Evolutionary conservation across 2,888 invertebrate genomes (phyloP).

Genomic region (Andrena haemorrhoa): DNA sequence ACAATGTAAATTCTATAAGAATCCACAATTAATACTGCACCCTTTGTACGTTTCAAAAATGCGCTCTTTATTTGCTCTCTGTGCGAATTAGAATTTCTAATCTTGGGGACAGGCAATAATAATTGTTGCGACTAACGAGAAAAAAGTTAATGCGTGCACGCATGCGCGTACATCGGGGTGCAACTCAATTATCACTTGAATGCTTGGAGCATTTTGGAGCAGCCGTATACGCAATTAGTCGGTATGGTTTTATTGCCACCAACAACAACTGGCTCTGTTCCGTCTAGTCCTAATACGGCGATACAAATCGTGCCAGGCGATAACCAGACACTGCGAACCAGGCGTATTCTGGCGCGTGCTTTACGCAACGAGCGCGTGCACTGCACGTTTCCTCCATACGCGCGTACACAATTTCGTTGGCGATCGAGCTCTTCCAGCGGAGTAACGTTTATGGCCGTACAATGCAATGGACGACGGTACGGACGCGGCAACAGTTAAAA

Average conservation of each 20-base stretch:
- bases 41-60: too few species aligned
- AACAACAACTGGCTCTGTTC: constrained; percentile 54
- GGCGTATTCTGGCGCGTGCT: constrained; percentile 31
- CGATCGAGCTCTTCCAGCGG: constrained; percentile 42
- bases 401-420: constrained; percentile 46
- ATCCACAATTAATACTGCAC: too few species aligned
- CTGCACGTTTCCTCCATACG: constrained; percentile 48
- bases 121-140: too few species aligned
- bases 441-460: constrained; percentile 54
- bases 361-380: constrained; percentile 35
- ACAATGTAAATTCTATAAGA: too few species aligned
- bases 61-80: too few species aligned
- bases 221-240: constrained; percentile 62
- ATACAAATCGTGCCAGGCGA: constrained; percentile 54
- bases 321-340: constrained; percentile 51
- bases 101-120: too few species aligned
- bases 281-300: constrained; percentile 54
- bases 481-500: constrained; percentile 47
- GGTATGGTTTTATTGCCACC: constrained; percentile 55
- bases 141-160: not conserved
- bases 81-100: too few species aligned
- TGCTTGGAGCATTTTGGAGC: constrained; percentile 54
- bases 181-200: constrained; percentile 39
- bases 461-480: constrained; percentile 43
- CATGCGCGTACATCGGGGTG: not conserved